These are phyloP conservation scores for Pipistrellus nathusii DNA, from an alignment of 2,797 vertebrate species.

Conservation along the genomic window DNA sequence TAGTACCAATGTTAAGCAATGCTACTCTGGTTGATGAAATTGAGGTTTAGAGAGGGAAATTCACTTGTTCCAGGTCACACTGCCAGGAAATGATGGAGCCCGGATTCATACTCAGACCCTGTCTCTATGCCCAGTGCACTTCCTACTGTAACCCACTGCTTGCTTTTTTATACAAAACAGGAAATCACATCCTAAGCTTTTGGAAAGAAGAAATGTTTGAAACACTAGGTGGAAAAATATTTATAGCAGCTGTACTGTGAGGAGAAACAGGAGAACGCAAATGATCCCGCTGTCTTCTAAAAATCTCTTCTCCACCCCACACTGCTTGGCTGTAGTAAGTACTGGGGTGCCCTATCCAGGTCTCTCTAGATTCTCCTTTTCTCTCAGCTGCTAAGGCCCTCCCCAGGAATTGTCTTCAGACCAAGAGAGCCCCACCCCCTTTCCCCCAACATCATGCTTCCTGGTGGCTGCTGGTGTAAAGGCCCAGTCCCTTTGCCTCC, in stretches of 20 bases:
- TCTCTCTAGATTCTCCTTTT: background rate
- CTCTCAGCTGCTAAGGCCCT: too few relatives aligned
- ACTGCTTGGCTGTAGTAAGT: background rate
- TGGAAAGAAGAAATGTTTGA: constrained; percentile 4
- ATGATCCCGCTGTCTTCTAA: background rate
- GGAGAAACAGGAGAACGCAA: background rate
- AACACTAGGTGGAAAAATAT: background rate
- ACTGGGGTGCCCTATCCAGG: background rate
- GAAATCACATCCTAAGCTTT: background rate
- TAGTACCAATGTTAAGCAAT: background rate
- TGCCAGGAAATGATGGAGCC: background rate
- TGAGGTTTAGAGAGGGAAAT: background rate
- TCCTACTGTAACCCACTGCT: too few relatives aligned
- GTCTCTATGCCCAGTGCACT: background rate
- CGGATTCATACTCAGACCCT: background rate
- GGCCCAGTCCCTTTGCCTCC: background rate
- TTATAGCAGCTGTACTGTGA: background rate
- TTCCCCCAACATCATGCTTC: fast-evolving
- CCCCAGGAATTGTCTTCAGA: background rate
- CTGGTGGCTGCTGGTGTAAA: background rate
- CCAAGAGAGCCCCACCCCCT: background rate
- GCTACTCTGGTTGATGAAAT: background rate
- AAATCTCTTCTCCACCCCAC: background rate
- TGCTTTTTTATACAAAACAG: background rate
- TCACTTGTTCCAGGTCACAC: background rate